phyloP scores from a whole-genome alignment of 2,888 invertebrate genomes.

The Temnothorax ravouxi region DNA sequence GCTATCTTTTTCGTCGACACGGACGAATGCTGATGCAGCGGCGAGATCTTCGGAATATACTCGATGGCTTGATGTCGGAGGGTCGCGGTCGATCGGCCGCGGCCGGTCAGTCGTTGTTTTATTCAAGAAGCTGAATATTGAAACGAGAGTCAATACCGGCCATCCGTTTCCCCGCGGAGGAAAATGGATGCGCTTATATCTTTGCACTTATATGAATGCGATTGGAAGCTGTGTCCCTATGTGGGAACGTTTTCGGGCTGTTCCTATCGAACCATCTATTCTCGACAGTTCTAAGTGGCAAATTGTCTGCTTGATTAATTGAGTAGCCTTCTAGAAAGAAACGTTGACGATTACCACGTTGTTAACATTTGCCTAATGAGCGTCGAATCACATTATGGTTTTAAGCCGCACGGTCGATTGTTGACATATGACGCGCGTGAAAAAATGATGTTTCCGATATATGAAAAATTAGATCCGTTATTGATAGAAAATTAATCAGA shows the following conservation, averaged over 20 bases:
- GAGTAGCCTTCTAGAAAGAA: conserved; percentile 76
- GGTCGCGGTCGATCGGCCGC: conserved; percentile 44
- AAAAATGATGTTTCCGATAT: not conserved
- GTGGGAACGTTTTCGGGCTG: conserved; percentile 34
- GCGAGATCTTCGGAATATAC: conserved; percentile 38
- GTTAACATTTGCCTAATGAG: conserved; percentile 61
- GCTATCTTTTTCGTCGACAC: conserved; percentile 51
- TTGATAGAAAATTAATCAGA: not conserved
- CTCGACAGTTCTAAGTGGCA: conserved; percentile 55
- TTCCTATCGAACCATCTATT: conserved; percentile 32
- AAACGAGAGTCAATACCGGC: conserved; percentile 74
- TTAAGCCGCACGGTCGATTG: not conserved
- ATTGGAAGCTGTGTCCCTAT: conserved; percentile 56
- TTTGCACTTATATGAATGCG: conserved; percentile 64
- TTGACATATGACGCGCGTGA: not conserved
- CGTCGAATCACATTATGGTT: conserved; percentile 59
- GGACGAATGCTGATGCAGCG: conserved; percentile 50
- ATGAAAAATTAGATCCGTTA: not conserved
- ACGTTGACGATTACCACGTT: conserved; percentile 70
- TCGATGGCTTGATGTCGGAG: conserved; percentile 13
- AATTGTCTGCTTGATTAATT: conserved; percentile 79
- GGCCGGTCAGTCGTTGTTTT: conserved; percentile 71
- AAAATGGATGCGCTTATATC: conserved; percentile 65
- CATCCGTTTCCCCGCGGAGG: conserved; percentile 63
- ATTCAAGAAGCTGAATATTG: conserved; percentile 78